A percentile compares a stretch with the other conserved stretches of the same genome.
Evolutionary conservation across 2,797 vertebrate species (phyloP).

Genomic region (Eidolon dupreanum): DNA sequence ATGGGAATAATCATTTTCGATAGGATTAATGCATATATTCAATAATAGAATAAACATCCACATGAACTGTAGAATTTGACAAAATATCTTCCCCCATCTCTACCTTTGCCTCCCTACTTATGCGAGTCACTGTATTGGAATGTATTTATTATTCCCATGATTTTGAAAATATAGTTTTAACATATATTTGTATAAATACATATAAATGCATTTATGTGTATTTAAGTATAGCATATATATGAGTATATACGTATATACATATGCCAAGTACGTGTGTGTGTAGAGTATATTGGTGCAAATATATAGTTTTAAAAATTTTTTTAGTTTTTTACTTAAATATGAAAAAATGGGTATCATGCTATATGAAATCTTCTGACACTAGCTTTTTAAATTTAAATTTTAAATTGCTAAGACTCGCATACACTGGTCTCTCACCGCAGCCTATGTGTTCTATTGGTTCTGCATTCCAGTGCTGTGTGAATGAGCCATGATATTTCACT

Average conservation of each 20-base stretch:
- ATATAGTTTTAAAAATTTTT: background rate
- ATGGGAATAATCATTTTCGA: background rate
- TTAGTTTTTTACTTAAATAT: background rate
- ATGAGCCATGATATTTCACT: background rate
- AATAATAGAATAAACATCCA: background rate
- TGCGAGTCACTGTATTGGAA: background rate
- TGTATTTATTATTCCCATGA: background rate
- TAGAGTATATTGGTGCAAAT: background rate
- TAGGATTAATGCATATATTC: background rate
- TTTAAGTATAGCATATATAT: background rate
- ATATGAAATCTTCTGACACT: background rate
- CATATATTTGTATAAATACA: background rate
- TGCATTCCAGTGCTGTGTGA: background rate
- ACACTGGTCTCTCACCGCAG: background rate
- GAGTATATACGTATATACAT: background rate
- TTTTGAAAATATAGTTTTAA: background rate
- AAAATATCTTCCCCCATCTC: background rate
- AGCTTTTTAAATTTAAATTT: background rate
- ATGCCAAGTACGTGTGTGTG: background rate
- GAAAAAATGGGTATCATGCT: background rate
- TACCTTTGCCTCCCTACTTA: background rate
- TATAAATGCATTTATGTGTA: background rate
- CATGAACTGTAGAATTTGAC: background rate
- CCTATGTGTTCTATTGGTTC: background rate
- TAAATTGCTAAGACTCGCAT: background rate